Base-by-base conservation (phyloP, 2,888 invertebrate species). In the Laothoe populi region DNA sequence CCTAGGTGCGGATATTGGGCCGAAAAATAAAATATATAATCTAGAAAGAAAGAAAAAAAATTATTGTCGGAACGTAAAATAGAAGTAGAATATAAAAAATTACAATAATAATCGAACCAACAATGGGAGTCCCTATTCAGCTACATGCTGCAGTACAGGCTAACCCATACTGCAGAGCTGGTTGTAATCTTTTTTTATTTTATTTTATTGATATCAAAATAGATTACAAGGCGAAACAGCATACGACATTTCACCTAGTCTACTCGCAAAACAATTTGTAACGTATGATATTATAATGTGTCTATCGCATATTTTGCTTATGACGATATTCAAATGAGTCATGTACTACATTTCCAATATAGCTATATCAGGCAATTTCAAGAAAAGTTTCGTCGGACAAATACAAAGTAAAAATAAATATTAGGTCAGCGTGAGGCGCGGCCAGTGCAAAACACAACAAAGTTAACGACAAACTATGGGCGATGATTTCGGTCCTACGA, bases 401-500 rank as follows among this genome's bases (percentile, higher is more conserved):
- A 62, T 49, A 57, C 70, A 74, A 74, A 73, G 73, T 71, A 72
- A 74, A 70, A 66, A 73, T 74, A 68, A 72, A 65, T 61, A 53
- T 48, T 44, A 53, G 49, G 49, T 38, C 58, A 42, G 40, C 48
- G 48, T 21, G 44, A 58, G 48, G 58, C 58, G 46, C 24, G n/a
- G 31, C 26, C 44, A 35, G 45, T 23, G 42, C 45, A 57, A 31
- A 24, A 38, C 31, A 24, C 42, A 44, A 48, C 31, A 31, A 31
- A 35, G 57, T 57, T 60, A 38, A 44, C 42, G 38, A 24, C 53
- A 53, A 40, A 21, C 23, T 16, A 46, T 35, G 24, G 26, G 11
- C 21, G 35, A 8, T 44, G 13, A 11, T 21, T 46, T 48, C n/a
- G 11, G 19, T 53, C 19, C 10, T 35, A 31, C 31, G 16, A 53